Percentiles rank a stretch among this genome's conserved stretches.
These are phyloP conservation scores for Troides helena DNA, from an alignment of 2,888 invertebrate genomes.

Conservation along the genomic window DNA sequence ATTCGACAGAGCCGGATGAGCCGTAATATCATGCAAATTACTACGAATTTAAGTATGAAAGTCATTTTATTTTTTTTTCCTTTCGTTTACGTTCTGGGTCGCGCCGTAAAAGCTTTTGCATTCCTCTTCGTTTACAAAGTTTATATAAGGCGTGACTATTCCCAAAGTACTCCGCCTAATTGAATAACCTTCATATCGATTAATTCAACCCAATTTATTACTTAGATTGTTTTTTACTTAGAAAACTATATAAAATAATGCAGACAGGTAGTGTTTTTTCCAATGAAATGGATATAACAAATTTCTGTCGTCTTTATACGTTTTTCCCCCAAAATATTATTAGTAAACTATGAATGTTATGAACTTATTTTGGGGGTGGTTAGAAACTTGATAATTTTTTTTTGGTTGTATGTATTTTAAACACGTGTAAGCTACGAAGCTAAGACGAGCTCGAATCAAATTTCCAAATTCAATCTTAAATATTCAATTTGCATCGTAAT, in stretches of 20 bases:
- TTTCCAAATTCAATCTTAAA: constrained; percentile 79
- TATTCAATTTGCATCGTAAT: constrained; percentile 79
- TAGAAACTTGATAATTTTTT: neutral
- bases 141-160: constrained; percentile 62
- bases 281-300: too few species aligned
- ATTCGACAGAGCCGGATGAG: constrained; percentile 53
- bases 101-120: constrained; percentile 66
- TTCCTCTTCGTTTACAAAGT: constrained; percentile 64
- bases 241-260: neutral
- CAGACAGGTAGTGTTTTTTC: too few species aligned
- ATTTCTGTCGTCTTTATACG: too few species aligned
- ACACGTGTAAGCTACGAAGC: neutral
- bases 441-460: constrained; percentile 44
- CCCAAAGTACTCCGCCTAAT: constrained; percentile 39
- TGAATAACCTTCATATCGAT: neutral
- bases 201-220: neutral
- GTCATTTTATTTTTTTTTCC: constrained; percentile 62
- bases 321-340: too few species aligned
- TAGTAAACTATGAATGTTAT: too few species aligned
- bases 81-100: constrained; percentile 58
- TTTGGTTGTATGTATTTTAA: neutral
- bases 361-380: too few species aligned
- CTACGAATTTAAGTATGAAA: constrained; percentile 63
- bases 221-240: neutral
- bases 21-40: constrained; percentile 75